Evolutionary conservation across 2,888 invertebrate species (phyloP), one percentile per base, ranked within the genome.

Genomic region (Oeneis ivallda): DNA sequence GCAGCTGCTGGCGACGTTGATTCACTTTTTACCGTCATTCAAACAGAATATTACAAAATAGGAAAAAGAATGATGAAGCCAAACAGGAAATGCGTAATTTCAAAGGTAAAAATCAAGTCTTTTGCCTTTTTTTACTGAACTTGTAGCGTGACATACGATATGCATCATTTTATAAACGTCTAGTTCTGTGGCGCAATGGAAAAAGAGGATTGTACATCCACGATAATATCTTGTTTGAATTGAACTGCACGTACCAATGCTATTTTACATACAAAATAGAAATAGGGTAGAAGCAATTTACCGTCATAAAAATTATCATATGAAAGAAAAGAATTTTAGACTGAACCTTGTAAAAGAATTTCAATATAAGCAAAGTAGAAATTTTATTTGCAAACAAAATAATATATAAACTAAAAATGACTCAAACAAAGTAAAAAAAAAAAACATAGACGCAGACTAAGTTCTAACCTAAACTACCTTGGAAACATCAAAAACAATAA

Each of bases 1-100:
- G 67, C 69, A 69, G 69, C 65, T 61, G 69, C 65, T 61, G 67
- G 60, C 41, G 13, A 56, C 52, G 56, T 66, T 67, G 67, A 69
- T 60, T 69, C 65, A 69, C 62, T 65, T 62, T 65, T 66, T 64
- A 66, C 62, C 47, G 60, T 56, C 54, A 64, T 69, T 54, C 52
- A 58, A 61, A 67, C 54, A 58, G 60, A 57, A 62, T 53, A 37
- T 56, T 49, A 56, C 49, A 26, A 19, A 52, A 58, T 63, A 59
- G 62, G 59, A 60, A 65, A 67, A 60, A 61, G 57, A 68, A 53
- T 15, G 34, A 56, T 41, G 41, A 39, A 43, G 34, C 32, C 53
- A 15, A 11, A 19, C 15, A 43, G 53, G 53, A 62, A 53, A 53
- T 32, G 19, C 32, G 43, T 60, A 11, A 45, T 34, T 62, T 32